Percentiles rank a stretch among this genome's conserved stretches.
These are phyloP conservation scores for Nematolebias whitei DNA, from an alignment of 2,113 vertebrate species.

Conservation along the genomic window DNA sequence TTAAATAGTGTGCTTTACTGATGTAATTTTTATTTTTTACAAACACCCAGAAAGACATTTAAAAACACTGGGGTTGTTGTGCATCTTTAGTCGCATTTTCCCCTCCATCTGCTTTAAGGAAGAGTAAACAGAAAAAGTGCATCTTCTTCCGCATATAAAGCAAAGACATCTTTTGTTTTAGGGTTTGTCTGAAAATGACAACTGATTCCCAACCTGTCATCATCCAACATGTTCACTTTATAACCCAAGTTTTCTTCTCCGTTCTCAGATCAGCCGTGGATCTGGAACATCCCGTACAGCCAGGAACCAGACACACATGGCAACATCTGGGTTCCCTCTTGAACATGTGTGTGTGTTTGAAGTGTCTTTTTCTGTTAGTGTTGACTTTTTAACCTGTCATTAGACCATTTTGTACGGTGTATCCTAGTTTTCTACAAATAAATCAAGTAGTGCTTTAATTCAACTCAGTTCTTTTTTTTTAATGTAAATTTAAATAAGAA, in stretches of 20 bases:
- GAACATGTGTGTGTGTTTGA: conserved; percentile 53
- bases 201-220: no score
- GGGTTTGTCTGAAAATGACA: no score
- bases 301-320: conserved; percentile 91
- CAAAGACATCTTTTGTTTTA: no score
- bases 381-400: conserved; percentile 8
- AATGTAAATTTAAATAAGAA: neutral
- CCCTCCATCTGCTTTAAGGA: no score
- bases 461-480: neutral
- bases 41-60: no score
- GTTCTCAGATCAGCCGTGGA: conserved; percentile 91
- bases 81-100: no score
- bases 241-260: neutral
- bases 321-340: conserved; percentile 95
- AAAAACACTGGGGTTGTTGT: no score
- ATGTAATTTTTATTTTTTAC: neutral
- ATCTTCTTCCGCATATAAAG: no score
- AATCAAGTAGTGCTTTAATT: conserved; percentile 7
- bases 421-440: conserved; percentile 41
- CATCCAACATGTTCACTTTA: neutral
- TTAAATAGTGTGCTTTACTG: neutral
- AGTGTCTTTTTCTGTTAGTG: conserved; percentile 9
- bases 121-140: no score
- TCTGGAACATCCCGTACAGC: conserved; percentile 95
- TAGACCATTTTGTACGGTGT: conserved; percentile 44